Evolutionary conservation across 2,797 vertebrate genomes (phyloP).

Genomic region (Harpagifer antarcticus): DNA sequence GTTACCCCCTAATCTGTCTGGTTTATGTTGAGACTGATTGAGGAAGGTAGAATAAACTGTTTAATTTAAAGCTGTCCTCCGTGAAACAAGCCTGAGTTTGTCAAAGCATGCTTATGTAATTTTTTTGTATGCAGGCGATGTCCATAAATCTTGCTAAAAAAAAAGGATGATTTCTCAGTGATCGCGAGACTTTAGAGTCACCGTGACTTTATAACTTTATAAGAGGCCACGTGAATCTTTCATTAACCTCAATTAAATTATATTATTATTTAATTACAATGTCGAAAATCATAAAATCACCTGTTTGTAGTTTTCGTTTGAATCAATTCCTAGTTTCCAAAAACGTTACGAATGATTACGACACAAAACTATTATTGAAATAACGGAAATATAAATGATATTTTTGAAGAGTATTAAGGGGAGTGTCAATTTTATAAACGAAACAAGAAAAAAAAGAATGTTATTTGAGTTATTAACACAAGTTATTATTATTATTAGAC

Average conservation of each 20-base stretch:
- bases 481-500: neutral
- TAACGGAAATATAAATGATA: too few relatives aligned
- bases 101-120: neutral
- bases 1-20: neutral
- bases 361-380: neutral
- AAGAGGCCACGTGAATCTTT: too few relatives aligned
- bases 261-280: too few relatives aligned
- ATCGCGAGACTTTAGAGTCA: neutral
- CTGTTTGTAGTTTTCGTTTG: conserved; percentile 3
- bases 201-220: neutral
- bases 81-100: neutral
- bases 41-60: conserved; percentile 3
- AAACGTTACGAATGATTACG: neutral
- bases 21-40: neutral
- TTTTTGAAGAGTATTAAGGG: neutral
- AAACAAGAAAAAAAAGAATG: conserved; percentile 1
- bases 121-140: neutral
- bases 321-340: neutral
- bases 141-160: neutral
- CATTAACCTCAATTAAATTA: too few relatives aligned
- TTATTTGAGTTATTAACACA: neutral
- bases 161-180: neutral
- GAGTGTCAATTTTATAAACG: neutral
- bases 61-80: neutral
- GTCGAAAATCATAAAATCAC: neutral